phyloP scores from a whole-genome alignment of 2,888 invertebrate species.

The Lepetodrilus schrolli region DNA sequence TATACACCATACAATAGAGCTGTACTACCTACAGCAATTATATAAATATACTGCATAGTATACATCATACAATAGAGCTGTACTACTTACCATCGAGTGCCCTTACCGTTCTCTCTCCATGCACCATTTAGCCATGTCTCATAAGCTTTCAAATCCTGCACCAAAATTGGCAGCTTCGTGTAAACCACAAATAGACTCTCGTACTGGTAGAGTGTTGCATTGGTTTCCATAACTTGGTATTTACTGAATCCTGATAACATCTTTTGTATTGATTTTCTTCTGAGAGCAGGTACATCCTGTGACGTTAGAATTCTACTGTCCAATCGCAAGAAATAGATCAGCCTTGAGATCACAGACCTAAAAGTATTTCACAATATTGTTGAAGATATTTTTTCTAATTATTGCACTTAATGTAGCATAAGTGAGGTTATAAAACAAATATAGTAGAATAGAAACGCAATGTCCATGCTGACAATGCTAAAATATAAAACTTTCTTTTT shows the following conservation, averaged over 20 bases:
- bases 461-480: too few species aligned
- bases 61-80: too few species aligned
- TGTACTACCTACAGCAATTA: too few species aligned
- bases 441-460: too few species aligned
- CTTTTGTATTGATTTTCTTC: neutral
- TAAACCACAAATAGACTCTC: neutral
- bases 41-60: too few species aligned
- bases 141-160: neutral
- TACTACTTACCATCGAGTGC: too few species aligned
- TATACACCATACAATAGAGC: too few species aligned
- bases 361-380: too few species aligned
- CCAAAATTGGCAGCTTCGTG: neutral
- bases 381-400: too few species aligned
- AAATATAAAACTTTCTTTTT: too few species aligned
- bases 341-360: neutral
- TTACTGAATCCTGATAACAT: neutral
- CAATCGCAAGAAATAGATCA: neutral
- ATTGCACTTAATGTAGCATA: too few species aligned
- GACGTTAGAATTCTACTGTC: neutral
- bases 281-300: neutral
- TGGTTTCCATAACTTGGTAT: constrained; percentile 17
- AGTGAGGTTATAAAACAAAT: too few species aligned
- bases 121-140: neutral
- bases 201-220: neutral
- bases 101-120: neutral